Base-by-base conservation (phyloP, 2,888 invertebrate genomes). In the Holacanthella duospinosa region DNA sequence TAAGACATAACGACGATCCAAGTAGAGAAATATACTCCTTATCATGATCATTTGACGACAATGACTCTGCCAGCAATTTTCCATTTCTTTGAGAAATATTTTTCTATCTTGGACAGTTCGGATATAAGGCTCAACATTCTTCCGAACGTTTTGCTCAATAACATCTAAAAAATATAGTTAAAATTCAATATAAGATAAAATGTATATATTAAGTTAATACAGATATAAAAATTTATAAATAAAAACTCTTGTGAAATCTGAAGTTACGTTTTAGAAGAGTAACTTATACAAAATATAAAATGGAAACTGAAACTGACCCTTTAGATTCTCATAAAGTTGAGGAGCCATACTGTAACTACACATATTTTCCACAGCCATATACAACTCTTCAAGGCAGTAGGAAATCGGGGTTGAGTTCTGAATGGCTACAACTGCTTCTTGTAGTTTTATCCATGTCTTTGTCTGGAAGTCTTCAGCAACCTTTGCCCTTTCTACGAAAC, bases 11-110 rank as follows among this genome's bases (percentile, higher is more conserved):
- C 95, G 95, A 73, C 97, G 85, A 80, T 99, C 97, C 74, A 99
- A 83, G 78, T 93, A 96, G 59, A 97, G 82, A 80, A 99, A 99
- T 78, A 99, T 96, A 79, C 95, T 95, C 67, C 97, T 84, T 71
- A 97, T 96, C 95, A 97, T 96, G 69, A 95, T 93, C 96, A 97
- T 96, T 79, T 97, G 97, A 66, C 90, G 85, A 78, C 97, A 97
- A 78, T 95, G 95, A 0, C 90, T 87, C 71, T 89, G 85, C 97
- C 97, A 97, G 78, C 93, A 93, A 71, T 88, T 87, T 74, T 96
- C 93, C 84, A 97, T 90, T 74, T 89, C 85, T 77, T 93, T 93
- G 63, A 97, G 82, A 78, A 95, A 94, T 76, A 93, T 85, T 78
- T 92, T 85, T 73, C 92, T 86, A 77, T 95, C 94, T 86, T 93